Conservation (phyloP, 2,113 vertebrate genomes). For the Pelvicachromis taeniatus region DNA sequence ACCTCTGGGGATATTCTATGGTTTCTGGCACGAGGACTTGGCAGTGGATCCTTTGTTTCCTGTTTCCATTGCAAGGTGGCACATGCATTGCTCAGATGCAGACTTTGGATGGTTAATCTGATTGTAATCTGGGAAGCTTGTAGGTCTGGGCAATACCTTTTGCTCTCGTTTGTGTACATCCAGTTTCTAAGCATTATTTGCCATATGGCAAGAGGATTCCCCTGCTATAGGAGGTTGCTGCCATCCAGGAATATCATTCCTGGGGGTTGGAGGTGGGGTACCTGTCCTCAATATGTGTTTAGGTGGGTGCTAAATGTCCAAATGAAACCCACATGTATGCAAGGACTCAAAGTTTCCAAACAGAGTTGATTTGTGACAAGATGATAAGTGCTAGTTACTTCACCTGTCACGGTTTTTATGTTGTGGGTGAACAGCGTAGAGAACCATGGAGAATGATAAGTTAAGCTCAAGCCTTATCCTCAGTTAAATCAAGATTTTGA, state of each 20-base stretch:
- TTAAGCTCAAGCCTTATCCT: background rate
- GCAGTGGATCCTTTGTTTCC: background rate
- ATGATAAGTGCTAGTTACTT: background rate
- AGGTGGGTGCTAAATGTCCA: background rate
- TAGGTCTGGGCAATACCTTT: background rate
- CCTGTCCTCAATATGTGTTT: background rate
- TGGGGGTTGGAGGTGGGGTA: background rate
- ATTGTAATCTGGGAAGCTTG: background rate
- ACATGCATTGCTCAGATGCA: background rate
- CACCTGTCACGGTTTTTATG: background rate
- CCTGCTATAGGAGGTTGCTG: background rate
- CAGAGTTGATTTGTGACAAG: background rate
- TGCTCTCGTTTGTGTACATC: background rate
- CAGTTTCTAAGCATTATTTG: background rate
- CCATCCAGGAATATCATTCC: background rate
- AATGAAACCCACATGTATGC: background rate
- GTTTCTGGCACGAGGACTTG: background rate
- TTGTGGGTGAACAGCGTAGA: background rate
- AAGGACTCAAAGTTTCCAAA: background rate
- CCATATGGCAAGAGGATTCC: background rate
- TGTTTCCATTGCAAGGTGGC: background rate
- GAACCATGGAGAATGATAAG: background rate
- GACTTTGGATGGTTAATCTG: background rate
- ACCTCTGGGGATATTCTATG: background rate
- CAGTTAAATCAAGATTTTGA: background rate